These are phyloP conservation scores for Cyclargus thomasi DNA, from an alignment of 1,140 invertebrate genomes.

Conservation along the genomic window DNA sequence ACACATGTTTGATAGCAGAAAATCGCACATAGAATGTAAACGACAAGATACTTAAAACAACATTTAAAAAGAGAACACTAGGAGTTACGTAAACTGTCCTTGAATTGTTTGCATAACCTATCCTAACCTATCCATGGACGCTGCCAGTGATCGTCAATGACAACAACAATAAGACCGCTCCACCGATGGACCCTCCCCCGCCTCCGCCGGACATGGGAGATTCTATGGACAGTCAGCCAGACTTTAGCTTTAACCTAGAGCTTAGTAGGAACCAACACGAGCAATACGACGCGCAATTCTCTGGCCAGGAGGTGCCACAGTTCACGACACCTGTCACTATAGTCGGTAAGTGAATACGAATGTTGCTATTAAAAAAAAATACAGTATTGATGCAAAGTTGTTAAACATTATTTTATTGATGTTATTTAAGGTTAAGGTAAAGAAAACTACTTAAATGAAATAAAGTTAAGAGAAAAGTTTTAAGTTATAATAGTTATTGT, in stretches of 20 bases:
- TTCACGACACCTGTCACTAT: slow-evolving; percentile 67
- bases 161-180: slow-evolving; percentile 69
- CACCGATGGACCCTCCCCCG: slow-evolving; percentile 61
- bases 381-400: too few relatives aligned
- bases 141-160: slow-evolving; percentile 57
- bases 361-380: too few relatives aligned
- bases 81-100: slow-evolving; percentile 15
- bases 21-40: neutral
- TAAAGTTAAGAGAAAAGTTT: too few relatives aligned
- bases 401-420: too few relatives aligned
- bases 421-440: too few relatives aligned
- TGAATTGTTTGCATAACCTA: slow-evolving; percentile 37
- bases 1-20: neutral
- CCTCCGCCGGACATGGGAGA: slow-evolving; percentile 50
- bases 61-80: neutral
- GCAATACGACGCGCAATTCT: slow-evolving; percentile 85
- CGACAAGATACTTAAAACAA: neutral
- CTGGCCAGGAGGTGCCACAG: slow-evolving; percentile 30
- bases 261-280: slow-evolving; percentile 82
- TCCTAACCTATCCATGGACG: slow-evolving; percentile 40
- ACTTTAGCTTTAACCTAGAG: slow-evolving; percentile 82
- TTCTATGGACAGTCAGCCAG: slow-evolving; percentile 60
- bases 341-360: slow-evolving; percentile 63
- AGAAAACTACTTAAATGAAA: too few relatives aligned
- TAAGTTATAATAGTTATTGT: too few relatives aligned